Conservation (phyloP, 1,140 invertebrate species). For the Zaprionus davidi region DNA sequence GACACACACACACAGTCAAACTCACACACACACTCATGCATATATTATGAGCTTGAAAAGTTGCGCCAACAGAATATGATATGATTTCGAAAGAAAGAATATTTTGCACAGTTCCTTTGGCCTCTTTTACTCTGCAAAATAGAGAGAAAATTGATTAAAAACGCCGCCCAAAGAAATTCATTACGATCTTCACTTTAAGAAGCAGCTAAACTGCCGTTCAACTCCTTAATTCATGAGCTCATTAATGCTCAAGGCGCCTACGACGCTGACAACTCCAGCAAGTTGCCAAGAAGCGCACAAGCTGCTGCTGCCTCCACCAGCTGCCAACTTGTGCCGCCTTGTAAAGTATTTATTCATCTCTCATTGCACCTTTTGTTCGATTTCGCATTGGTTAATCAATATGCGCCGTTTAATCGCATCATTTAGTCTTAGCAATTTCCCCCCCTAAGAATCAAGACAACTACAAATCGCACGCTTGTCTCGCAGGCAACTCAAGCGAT, state of each 20-base stretch:
- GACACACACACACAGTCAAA: slow-evolving; percentile 21
- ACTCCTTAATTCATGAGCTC: slow-evolving; percentile 14
- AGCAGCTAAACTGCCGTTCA: background rate
- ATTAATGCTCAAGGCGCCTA: background rate
- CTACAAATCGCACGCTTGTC: slow-evolving; percentile 8
- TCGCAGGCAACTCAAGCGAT: background rate
- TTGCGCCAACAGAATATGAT: slow-evolving; percentile 17
- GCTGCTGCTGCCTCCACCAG: background rate
- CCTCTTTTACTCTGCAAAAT: background rate
- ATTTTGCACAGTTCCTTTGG: slow-evolving; percentile 12
- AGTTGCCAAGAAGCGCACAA: background rate
- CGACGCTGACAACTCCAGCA: background rate
- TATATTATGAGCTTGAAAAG: slow-evolving; percentile 30
- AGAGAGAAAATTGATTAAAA: slow-evolving; percentile 20
- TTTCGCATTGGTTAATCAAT: slow-evolving; percentile 45
- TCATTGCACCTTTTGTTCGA: slow-evolving; percentile 35
- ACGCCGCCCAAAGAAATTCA: slow-evolving; percentile 12
- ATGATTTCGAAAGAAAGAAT: slow-evolving; percentile 27
- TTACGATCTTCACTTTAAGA: slow-evolving; percentile 19
- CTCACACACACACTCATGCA: slow-evolving; percentile 27
- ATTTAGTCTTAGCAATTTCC: slow-evolving; percentile 3
- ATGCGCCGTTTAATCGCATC: slow-evolving; percentile 31
- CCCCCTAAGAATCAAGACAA: background rate
- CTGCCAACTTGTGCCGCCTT: background rate
- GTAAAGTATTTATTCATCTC: slow-evolving; percentile 49